phyloP scores from a whole-genome alignment of 2,113 vertebrate genomes.

The Oncorhynchus keta region DNA sequence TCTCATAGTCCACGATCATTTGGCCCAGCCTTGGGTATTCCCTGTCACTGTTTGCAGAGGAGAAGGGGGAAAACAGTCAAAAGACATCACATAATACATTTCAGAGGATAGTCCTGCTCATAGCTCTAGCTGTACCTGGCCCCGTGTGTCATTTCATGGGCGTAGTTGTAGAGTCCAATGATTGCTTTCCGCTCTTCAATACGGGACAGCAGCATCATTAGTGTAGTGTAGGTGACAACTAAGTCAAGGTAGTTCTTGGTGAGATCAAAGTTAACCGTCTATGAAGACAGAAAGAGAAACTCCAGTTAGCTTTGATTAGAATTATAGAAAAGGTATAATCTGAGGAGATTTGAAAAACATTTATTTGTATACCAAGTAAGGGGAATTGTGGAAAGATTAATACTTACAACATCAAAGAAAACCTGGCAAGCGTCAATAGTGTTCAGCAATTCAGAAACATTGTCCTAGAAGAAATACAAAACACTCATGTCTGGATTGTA shows the following conservation, averaged over 20 bases:
- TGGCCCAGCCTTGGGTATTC: conserved; percentile 97
- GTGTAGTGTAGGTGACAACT: conserved; percentile 95
- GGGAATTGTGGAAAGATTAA: not conserved
- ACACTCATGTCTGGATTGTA: no score
- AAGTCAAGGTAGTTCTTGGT: conserved; percentile 98
- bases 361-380: not conserved
- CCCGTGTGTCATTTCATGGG: conserved; percentile 98
- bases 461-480: conserved; percentile 76
- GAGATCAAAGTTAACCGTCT: conserved; percentile 99
- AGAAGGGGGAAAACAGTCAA: conserved; percentile 3
- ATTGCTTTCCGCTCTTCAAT: conserved; percentile 99
- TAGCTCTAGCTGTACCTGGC: conserved; percentile 79
- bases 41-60: conserved; percentile 79
- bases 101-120: no score
- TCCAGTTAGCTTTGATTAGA: no score
- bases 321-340: no score
- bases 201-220: conserved; percentile 95
- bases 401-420: conserved; percentile 99
- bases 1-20: conserved; percentile 99
- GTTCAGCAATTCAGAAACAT: conserved; percentile 97
- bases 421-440: conserved; percentile 98
- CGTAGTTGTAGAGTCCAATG: conserved; percentile 97
- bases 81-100: not conserved
- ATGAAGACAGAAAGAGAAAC: not conserved
- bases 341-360: no score